These are phyloP conservation scores for Bufo gargarizans DNA, from an alignment of 2,113 vertebrate genomes.

Conservation along the genomic window DNA sequence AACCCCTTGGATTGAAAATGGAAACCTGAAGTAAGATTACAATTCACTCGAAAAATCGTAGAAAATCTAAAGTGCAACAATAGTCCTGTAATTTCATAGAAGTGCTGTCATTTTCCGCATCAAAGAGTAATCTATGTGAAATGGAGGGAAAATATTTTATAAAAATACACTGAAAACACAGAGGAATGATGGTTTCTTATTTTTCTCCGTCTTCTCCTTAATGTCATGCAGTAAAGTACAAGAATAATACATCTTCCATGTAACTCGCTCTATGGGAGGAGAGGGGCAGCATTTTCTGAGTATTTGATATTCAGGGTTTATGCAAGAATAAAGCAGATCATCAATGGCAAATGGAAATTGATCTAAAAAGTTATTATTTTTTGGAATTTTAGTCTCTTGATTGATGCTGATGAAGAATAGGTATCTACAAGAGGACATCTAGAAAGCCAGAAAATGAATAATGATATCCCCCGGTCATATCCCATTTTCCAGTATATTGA, in stretches of 20 bases:
- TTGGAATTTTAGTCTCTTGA: no score
- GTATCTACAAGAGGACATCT: no score
- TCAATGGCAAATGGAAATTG: neutral
- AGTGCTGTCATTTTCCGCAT: conserved; percentile 26
- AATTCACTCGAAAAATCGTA: conserved; percentile 59
- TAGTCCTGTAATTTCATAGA: conserved; percentile 33
- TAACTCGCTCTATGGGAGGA: neutral
- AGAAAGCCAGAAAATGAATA: no score
- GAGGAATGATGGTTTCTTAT: neutral
- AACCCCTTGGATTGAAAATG: neutral
- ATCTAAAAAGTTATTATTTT: neutral
- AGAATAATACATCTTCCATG: neutral
- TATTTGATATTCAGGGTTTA: neutral
- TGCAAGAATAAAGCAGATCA: neutral
- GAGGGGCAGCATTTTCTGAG: neutral
- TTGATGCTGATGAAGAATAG: no score
- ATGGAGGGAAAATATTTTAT: conserved; percentile 36
- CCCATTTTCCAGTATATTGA: no score
- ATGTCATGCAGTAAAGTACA: conserved; percentile 29
- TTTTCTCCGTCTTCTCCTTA: neutral
- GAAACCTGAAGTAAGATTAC: conserved; percentile 55
- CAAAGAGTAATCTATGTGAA: conserved; percentile 29
- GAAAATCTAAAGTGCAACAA: conserved; percentile 26
- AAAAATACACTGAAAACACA: neutral
- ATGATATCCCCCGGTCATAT: no score